Evolutionary conservation across 2,888 invertebrate genomes (phyloP).

Genomic region (Pristionchus entomophagus): DNA sequence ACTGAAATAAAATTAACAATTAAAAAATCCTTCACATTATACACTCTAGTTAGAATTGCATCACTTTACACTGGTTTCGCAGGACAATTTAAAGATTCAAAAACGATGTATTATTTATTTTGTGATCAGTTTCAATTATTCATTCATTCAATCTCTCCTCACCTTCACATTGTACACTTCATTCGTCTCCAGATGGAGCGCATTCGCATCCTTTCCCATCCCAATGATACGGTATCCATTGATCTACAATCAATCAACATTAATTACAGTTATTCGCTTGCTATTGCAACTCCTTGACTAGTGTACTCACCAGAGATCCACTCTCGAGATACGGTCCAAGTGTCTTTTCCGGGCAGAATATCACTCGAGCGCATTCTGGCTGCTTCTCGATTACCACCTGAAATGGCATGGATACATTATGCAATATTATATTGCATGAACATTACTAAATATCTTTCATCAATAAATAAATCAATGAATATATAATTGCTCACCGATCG

Average conservation of each 20-base stretch:
- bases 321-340: not conserved
- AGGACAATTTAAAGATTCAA: too few relatives aligned
- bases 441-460: too few relatives aligned
- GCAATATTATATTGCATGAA: too few relatives aligned
- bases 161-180: conserved; percentile 34
- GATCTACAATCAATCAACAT: conserved; percentile 14
- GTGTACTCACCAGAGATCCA: not conserved
- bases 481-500: not conserved
- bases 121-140: not conserved
- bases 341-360: conserved; percentile 4
- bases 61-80: too few relatives aligned
- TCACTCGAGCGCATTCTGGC: not conserved
- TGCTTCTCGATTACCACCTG: conserved; percentile 22
- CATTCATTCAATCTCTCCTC: not conserved
- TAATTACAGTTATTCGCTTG: not conserved
- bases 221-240: conserved; percentile 52
- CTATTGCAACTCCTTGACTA: too few relatives aligned
- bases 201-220: conserved; percentile 51
- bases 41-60: too few relatives aligned
- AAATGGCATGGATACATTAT: not conserved
- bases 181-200: conserved; percentile 52
- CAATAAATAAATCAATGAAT: not conserved
- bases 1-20: conserved; percentile 31
- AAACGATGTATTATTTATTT: too few relatives aligned
- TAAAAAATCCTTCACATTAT: too few relatives aligned